These are phyloP conservation scores for Poeciliopsis turrubarensis DNA, from an alignment of 2,113 vertebrate genomes.

Conservation along the genomic window DNA sequence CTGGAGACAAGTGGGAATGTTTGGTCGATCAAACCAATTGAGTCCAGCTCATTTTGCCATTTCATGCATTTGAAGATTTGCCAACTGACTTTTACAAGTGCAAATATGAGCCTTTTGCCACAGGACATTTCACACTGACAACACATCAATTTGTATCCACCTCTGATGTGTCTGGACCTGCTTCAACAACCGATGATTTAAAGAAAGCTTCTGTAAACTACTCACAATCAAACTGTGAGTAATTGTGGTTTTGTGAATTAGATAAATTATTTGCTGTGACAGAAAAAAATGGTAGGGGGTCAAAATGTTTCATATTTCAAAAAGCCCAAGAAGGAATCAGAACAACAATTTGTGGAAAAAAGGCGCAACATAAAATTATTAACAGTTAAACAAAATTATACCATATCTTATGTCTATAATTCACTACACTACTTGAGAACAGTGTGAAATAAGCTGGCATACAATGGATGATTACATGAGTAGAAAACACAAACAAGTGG, in stretches of 20 bases:
- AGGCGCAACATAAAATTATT: background rate
- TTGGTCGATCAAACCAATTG: background rate
- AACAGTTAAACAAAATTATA: background rate
- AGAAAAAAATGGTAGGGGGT: background rate
- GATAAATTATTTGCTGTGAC: background rate
- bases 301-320: background rate
- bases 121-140: background rate
- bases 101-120: background rate
- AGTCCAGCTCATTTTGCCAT: background rate
- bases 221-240: background rate
- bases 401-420: background rate
- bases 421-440: background rate
- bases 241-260: background rate
- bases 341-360: background rate
- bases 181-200: background rate
- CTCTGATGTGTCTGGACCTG: background rate
- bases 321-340: too few species aligned
- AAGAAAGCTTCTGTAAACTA: background rate
- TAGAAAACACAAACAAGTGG: too few species aligned
- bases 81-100: background rate
- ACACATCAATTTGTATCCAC: background rate
- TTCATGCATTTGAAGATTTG: background rate
- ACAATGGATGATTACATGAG: too few species aligned
- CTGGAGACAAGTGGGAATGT: background rate
- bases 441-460: too few species aligned